Evolutionary conservation across 1,140 invertebrate species (phyloP).

Genomic region (Zaprionus gabonicus): DNA sequence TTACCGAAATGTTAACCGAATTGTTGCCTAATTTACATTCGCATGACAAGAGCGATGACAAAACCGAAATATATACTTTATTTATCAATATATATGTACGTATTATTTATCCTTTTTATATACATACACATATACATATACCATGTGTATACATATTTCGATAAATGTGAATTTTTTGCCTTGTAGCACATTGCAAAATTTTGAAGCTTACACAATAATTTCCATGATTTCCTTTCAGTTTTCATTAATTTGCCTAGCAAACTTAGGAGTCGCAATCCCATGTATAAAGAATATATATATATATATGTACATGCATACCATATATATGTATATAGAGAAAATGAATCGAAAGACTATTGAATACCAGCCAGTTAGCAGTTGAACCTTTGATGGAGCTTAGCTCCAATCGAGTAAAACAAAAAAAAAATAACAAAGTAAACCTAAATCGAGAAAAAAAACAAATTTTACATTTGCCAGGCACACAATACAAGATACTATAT

Average conservation of each 20-base stretch:
- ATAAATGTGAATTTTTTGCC: slow-evolving; percentile 14
- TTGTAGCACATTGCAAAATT: background rate
- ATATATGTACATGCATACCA: slow-evolving; percentile 10
- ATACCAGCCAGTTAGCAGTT: slow-evolving; percentile 42
- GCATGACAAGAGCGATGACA: slow-evolving; percentile 17
- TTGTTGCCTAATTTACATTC: slow-evolving; percentile 41
- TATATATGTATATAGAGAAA: slow-evolving; percentile 9
- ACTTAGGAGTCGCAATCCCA: slow-evolving; percentile 19
- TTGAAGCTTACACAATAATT: background rate
- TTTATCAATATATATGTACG: slow-evolving; percentile 22
- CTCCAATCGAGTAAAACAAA: slow-evolving; percentile 11
- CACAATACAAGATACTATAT: background rate
- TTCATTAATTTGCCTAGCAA: slow-evolving; percentile 6
- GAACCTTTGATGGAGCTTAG: slow-evolving; percentile 39
- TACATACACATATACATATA: slow-evolving; percentile 4
- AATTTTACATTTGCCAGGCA: slow-evolving; percentile 20
- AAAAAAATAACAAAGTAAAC: too few species aligned
- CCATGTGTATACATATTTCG: slow-evolving; percentile 7
- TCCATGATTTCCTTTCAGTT: slow-evolving; percentile 5
- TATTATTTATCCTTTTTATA: slow-evolving; percentile 13
- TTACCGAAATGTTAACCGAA: slow-evolving; percentile 55
- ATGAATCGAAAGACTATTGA: slow-evolving; percentile 29
- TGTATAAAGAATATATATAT: slow-evolving; percentile 14
- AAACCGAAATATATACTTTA: slow-evolving; percentile 39
- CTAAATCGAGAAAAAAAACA: background rate